Base-by-base conservation (phyloP, 2,888 invertebrate species). In the Miltochrista miniata region DNA sequence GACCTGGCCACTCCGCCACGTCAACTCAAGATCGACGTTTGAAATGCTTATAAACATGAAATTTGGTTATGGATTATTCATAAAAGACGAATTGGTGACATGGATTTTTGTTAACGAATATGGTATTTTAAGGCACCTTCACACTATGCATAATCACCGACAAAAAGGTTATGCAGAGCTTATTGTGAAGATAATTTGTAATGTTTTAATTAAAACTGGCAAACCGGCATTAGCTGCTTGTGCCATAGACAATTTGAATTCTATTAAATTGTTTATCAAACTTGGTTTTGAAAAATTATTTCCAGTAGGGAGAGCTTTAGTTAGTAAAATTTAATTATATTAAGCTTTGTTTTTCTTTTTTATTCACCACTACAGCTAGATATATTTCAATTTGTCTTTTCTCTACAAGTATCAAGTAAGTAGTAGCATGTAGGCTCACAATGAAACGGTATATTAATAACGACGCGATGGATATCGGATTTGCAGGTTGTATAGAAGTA, bases 71-170 rank as follows among this genome's bases (percentile, higher is more conserved):
- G 85, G 79, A 0, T 64, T 85, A 2, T 81, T 72, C 49, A 54
- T 66, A 12, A 56, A 69, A 24, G 34, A 68, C 2, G 55, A 66
- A 10, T 59, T 80, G 1, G 31, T 77, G 5, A 54, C 80, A 0
- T 85, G 82, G 82, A 64, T 72, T 0, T 70, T 74, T 10, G 51
- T 79, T 10, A 76, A 72, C 12, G 79, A 83, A 61, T 61, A 55
- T 41, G 84, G 85, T 3, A 61, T 69, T 1, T 58, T 83, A 7
- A 67, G 72, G 0, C 83, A 84, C 52, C 48, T 84, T 2, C 83
- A 71, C 41, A 81, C 80, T 2, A 9, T 79, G 35, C 74, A 79
- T 52, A 55, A 65, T 1, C 63, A 81, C n/a, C 77, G 84, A 61
- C 70, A 68, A 13, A 76, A 75, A 46, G 82, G 83, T 0, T 82